Percentiles rank a stretch among this genome's conserved stretches.
phyloP scores from a whole-genome alignment of 2,113 vertebrate species.

The Copsychus sechellarum region DNA sequence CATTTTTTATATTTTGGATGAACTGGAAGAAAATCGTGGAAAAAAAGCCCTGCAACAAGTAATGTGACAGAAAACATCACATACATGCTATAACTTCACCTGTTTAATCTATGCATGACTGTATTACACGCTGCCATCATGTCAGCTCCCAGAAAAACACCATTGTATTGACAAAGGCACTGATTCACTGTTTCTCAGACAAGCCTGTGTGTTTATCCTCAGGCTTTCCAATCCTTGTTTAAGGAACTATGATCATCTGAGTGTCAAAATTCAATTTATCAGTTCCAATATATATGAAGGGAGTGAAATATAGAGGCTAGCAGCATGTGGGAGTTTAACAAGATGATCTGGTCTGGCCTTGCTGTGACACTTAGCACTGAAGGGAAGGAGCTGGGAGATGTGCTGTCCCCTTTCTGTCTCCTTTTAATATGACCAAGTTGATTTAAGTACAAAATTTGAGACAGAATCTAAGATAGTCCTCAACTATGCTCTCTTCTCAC shows the following conservation, averaged over 20 bases:
- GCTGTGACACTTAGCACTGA: not conserved
- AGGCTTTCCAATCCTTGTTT: not conserved
- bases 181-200: not conserved
- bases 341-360: not conserved
- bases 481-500: accelerated
- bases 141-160: not conserved
- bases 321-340: not conserved
- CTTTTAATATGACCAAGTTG: not conserved
- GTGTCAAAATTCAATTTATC: conserved; percentile 5
- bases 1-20: not conserved
- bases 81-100: not conserved
- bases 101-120: not conserved
- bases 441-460: not conserved
- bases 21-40: not conserved
- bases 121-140: not conserved
- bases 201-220: not conserved
- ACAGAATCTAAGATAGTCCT: not conserved
- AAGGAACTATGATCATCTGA: not conserved
- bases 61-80: not conserved
- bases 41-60: not conserved
- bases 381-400: not conserved
- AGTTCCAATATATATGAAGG: not conserved
- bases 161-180: not conserved
- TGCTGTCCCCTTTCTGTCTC: not conserved
- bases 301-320: not conserved